Evolutionary conservation across 1,140 invertebrate genomes (phyloP).

Genomic region (Amyelois transitella): DNA sequence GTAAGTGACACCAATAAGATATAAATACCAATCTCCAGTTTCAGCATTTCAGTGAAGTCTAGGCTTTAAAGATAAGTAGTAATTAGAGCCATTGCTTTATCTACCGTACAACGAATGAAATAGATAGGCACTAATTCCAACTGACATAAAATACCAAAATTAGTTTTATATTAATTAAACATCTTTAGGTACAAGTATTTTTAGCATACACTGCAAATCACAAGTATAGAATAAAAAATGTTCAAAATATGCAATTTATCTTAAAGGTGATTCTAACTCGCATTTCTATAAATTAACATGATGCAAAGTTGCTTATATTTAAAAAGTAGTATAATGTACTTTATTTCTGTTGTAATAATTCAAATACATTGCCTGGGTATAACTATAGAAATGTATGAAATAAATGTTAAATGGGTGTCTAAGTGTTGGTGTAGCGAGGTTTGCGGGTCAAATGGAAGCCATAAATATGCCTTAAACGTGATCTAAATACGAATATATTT

Average conservation of each 20-base stretch:
- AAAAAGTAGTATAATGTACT: neutral
- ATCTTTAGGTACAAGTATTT: neutral
- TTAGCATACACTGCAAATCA: neutral
- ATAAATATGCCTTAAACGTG: constrained; percentile 48
- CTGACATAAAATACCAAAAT: neutral
- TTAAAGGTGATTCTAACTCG: neutral
- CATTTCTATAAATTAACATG: neutral
- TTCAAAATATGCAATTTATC: neutral
- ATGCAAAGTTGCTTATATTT: neutral
- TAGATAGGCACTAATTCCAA: neutral
- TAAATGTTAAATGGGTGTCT: neutral
- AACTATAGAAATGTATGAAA: constrained; percentile 2
- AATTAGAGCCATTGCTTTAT: neutral
- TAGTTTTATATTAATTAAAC: neutral
- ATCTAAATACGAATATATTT: constrained; percentile 36
- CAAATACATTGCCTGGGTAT: neutral
- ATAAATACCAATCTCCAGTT: constrained; percentile 8
- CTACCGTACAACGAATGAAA: constrained; percentile 21
- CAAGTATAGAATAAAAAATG: neutral
- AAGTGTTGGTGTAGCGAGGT: neutral
- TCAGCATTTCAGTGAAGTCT: neutral
- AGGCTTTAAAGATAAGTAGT: neutral
- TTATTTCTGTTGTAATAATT: no score
- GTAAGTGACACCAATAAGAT: constrained; percentile 12
- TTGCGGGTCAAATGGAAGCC: constrained; percentile 18